A percentile compares a stretch with the other conserved stretches of the same genome.
These are phyloP conservation scores for Poecile montanus DNA, from an alignment of 2,797 vertebrate genomes.

Conservation along the genomic window DNA sequence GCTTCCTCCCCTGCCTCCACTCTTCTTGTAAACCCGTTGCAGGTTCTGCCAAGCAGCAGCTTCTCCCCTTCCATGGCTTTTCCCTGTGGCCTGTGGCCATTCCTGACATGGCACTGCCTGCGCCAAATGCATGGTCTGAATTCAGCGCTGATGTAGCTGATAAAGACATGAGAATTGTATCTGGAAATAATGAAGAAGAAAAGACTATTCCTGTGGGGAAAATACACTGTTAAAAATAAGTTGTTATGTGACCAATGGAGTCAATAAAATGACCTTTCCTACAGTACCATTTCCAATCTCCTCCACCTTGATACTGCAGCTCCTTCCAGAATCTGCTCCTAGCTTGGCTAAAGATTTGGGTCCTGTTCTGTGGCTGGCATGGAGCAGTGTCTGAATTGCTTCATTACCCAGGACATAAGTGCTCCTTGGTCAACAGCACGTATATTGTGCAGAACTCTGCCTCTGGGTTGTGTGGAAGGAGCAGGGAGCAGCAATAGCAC, in stretches of 20 bases:
- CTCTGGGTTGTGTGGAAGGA: neutral
- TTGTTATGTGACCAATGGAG: neutral
- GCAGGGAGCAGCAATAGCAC: neutral
- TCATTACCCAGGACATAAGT: neutral
- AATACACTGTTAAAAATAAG: neutral
- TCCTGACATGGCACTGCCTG: neutral
- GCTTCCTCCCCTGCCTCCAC: neutral
- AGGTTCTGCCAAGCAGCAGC: neutral
- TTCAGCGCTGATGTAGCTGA: neutral
- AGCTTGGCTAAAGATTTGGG: neutral
- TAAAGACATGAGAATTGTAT: neutral
- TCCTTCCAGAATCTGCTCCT: neutral
- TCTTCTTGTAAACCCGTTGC: neutral
- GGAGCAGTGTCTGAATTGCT: neutral
- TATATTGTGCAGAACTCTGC: neutral
- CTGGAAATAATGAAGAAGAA: neutral
- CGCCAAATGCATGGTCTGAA: accelerated
- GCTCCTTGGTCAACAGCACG: accelerated
- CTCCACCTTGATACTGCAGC: neutral
- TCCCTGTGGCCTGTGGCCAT: neutral
- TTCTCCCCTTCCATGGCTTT: neutral
- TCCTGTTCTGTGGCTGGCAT: neutral
- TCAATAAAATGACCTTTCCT: neutral
- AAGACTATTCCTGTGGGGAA: neutral
- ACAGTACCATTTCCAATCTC: neutral